These are phyloP conservation scores for Enteromius fasciolatus DNA, from an alignment of 2,797 vertebrate genomes.

Conservation along the genomic window DNA sequence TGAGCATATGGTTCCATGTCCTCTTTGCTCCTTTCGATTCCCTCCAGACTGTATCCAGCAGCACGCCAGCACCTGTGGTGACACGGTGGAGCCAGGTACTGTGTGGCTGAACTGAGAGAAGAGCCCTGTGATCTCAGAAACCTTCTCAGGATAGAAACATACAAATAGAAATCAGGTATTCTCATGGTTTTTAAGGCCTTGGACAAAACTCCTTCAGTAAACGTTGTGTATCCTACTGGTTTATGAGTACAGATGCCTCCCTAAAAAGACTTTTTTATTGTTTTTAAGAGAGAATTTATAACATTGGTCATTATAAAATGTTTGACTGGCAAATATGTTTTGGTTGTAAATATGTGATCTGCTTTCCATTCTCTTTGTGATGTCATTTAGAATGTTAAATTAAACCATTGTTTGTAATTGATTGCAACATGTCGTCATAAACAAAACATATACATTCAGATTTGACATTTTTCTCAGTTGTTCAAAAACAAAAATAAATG, in stretches of 20 bases:
- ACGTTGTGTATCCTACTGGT: neutral
- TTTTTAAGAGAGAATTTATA: neutral
- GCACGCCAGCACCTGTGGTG: slow-evolving; percentile 77
- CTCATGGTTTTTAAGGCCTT: neutral
- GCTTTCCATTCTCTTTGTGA: neutral
- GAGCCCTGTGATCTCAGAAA: slow-evolving; percentile 32
- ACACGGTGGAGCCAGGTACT: slow-evolving; percentile 44
- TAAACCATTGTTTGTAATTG: neutral
- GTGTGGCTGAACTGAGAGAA: slow-evolving; percentile 62
- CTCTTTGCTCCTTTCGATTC: slow-evolving; percentile 72
- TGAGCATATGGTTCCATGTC: slow-evolving; percentile 68
- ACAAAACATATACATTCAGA: neutral
- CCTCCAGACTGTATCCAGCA: slow-evolving; percentile 62
- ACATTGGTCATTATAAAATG: neutral
- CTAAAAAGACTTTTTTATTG: neutral
- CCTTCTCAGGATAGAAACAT: neutral
- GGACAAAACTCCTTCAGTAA: neutral
- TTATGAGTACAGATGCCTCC: neutral
- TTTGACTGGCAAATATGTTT: slow-evolving; percentile 1
- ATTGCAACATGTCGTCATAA: neutral
- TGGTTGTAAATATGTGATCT: neutral
- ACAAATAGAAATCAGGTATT: neutral
- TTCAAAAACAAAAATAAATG: neutral
- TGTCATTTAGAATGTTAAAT: neutral
- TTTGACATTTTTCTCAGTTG: neutral